Base-by-base conservation (phyloP, 2,888 invertebrate genomes). In the Caenorhabditis sp. region DNA sequence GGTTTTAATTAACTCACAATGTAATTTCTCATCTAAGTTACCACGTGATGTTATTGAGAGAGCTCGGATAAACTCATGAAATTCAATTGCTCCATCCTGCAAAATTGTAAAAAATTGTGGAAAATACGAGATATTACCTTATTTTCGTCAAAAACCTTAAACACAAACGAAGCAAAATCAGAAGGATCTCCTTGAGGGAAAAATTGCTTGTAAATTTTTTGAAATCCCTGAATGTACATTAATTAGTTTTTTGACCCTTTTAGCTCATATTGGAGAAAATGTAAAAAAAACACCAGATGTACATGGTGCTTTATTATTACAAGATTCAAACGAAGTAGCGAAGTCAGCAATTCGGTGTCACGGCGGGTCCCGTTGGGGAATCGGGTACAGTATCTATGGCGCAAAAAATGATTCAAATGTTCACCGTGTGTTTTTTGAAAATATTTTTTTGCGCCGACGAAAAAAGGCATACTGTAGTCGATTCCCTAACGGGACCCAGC, bases 171-270 rank as follows among this genome's bases (percentile, higher is more conserved):
- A 62, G 98, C 98, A 92, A 98, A 99, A 94, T 98, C 98, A 92
- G 97, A 96, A 53, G 98, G 98, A 93, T 99, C 98, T 88, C 98
- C 98, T 94, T 98, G 96, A 69, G 98, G 98, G 93, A 99, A 98
- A 94, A 99, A 98, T 93, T 98, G 98, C 93, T 97, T 97, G 94
- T 99, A 98, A 93, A 98, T 99, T 94, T 96, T 97, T 93, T 97
- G 97, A 94, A 99, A 98, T 90, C 98, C 98, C 97, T 97, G 93
- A 74, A 67, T 55, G 0, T 9, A 50, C 18, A n/a, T 22, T 37
- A n/a, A n/a, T n/a, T n/a, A n/a, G n/a, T n/a, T n/a, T n/a, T n/a
- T n/a, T n/a, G n/a, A n/a, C n/a, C n/a, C n/a, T n/a, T n/a, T n/a
- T n/a, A n/a, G n/a, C n/a, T 26, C 4, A 51, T 22, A 24, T 24